Base-by-base conservation (phyloP, 1,140 invertebrate genomes). In the Drosophila arizonae region DNA sequence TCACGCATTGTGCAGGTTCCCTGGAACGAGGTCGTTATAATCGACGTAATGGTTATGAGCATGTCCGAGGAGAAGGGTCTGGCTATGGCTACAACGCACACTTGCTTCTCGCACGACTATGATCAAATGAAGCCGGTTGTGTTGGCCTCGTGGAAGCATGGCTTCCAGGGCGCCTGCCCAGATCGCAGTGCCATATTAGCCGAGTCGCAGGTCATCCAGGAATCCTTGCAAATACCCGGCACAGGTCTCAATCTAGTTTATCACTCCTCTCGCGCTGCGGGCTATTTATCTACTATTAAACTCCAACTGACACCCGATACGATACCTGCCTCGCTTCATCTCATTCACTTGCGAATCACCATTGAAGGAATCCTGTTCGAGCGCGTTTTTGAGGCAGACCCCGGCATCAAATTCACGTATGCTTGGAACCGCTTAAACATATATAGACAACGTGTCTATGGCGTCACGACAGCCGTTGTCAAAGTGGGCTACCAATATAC, bases 351-450 rank as follows among this genome's bases (percentile, higher is more conserved):
- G 30, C 93, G 96, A 68, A 98, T 98, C 41, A 97, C 96, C 0
- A 98, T 99, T 60, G 97, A 99, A 92, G 98, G 98, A 13, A 97
- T 97, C 51, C 92, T 98, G 0, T 98, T 98, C 81, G 96, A 99
- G 85, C 97, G 97, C 88, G 95, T 94, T 0, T 99, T 99, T 90
- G 98, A 99, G 92, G 98, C 98, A 0, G 97, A 99, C 92, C 97
- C 97, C 1, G 95, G 97, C 9, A 97, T 99, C 50, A 98, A 98
- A 90, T 99, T 98, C 90, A 98, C 97, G 0, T 99, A 98, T 90
- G 95, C 97, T 0, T 99, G 98, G 98, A 98, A 99, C 90, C 94
- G 98, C 70, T 92, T 97, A 2, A 99, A 99, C 90, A 97, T 98
- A n/a, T 99, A 99, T 90, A 94, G 97, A 33, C 98, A 99, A 93